A percentile compares a stretch with the other conserved stretches of the same genome.
These are phyloP conservation scores for Lacerta agilis DNA, from an alignment of 2,797 vertebrate species.

Conservation along the genomic window DNA sequence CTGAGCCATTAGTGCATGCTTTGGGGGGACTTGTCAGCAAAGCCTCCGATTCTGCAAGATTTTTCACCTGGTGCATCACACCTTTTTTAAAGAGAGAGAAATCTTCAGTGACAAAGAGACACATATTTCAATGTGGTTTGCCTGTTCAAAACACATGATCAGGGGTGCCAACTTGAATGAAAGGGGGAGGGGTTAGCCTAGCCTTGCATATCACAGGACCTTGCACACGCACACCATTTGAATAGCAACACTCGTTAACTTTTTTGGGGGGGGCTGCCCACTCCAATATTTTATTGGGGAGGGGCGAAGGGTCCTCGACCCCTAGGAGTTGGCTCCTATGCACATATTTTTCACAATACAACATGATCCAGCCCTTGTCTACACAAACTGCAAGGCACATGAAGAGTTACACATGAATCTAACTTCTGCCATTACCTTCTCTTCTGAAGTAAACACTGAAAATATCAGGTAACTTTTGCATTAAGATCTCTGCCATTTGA, in stretches of 20 bases:
- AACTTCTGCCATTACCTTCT: slow-evolving; percentile 86
- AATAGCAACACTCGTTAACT: too few species aligned
- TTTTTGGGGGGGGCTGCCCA: too few species aligned
- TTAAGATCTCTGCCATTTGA: slow-evolving; percentile 99
- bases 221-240: too few species aligned
- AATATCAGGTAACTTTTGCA: slow-evolving; percentile 99
- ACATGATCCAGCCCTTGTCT: not conserved
- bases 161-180: too few species aligned
- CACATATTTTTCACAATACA: not conserved
- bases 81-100: slow-evolving; percentile 74
- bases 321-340: too few species aligned
- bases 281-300: too few species aligned
- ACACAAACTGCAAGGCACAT: not conserved
- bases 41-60: slow-evolving; percentile 94
- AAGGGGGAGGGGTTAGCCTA: too few species aligned
- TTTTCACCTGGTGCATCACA: slow-evolving; percentile 99
- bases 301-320: too few species aligned
- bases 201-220: too few species aligned
- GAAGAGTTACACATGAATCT: not conserved
- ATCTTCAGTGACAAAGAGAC: not conserved
- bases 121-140: not conserved
- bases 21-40: slow-evolving; percentile 96
- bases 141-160: not conserved
- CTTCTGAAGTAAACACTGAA: slow-evolving; percentile 99
- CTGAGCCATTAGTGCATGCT: slow-evolving; percentile 92